phyloP scores from a whole-genome alignment of 2,888 invertebrate species.

The Homarus gammarus region DNA sequence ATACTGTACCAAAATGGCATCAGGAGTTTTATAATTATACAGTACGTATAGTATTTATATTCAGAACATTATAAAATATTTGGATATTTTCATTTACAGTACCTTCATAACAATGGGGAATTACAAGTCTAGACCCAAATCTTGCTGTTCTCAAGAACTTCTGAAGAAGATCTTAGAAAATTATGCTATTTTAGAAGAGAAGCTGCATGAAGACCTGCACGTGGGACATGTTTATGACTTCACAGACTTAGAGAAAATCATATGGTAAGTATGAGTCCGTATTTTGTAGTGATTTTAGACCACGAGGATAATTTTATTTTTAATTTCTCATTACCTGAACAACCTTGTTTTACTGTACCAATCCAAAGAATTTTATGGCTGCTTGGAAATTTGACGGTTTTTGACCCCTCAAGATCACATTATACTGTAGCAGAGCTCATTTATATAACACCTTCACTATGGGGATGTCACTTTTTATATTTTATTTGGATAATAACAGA shows the following conservation, averaged over 20 bases:
- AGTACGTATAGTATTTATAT: background rate
- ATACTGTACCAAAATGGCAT: no score
- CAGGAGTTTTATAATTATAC: background rate
- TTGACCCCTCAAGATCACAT: no score
- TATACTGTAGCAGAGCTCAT: no score
- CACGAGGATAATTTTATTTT: background rate
- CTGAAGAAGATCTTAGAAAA: slow-evolving; percentile 81
- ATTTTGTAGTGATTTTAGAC: background rate
- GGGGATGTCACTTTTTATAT: no score
- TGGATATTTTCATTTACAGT: background rate
- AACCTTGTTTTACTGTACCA: background rate
- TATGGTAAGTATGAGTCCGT: slow-evolving; percentile 51
- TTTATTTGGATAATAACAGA: no score
- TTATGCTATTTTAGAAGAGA: slow-evolving; percentile 77
- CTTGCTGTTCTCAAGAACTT: slow-evolving; percentile 80
- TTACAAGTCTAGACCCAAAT: slow-evolving; percentile 79
- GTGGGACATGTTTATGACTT: slow-evolving; percentile 37
- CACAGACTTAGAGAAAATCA: slow-evolving; percentile 49
- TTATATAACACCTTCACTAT: no score
- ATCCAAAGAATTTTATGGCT: background rate
- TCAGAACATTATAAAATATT: background rate
- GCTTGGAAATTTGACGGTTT: no score
- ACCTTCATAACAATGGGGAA: slow-evolving; percentile 78
- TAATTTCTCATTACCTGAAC: background rate
- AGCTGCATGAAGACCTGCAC: slow-evolving; percentile 58